Percentiles rank a stretch among this genome's conserved stretches.
Evolutionary conservation across 2,888 invertebrate species (phyloP).

Genomic region (Arctia plantaginis): DNA sequence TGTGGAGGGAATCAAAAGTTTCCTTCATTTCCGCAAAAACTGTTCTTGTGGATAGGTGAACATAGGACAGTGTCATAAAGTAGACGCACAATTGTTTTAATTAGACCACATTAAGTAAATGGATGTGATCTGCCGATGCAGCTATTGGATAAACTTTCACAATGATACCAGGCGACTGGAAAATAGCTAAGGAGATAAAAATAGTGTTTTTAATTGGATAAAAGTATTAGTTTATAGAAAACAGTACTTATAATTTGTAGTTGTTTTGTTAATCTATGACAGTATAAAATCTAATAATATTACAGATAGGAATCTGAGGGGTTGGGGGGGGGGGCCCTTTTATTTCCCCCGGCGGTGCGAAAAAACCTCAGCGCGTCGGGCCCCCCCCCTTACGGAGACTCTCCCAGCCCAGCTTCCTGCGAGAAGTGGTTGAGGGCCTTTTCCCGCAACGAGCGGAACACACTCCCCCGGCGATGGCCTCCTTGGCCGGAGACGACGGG

Average conservation of each 20-base stretch:
- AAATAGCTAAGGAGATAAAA: slow-evolving; percentile 10
- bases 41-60: slow-evolving; percentile 62
- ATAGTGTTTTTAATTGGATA: neutral
- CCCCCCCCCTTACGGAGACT: no score
- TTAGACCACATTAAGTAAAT: slow-evolving; percentile 79
- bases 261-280: neutral
- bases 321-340: no score
- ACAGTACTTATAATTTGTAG: neutral
- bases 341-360: no score
- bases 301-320: no score
- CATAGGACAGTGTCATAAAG: slow-evolving; percentile 74
- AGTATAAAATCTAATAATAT: no score
- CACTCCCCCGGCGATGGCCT: no score
- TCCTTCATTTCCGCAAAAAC: slow-evolving; percentile 59
- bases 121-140: slow-evolving; percentile 71
- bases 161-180: slow-evolving; percentile 40
- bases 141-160: slow-evolving; percentile 69
- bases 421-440: no score
- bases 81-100: slow-evolving; percentile 81
- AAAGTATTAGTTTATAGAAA: neutral
- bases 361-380: no score
- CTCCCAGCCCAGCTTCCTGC: no score
- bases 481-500: no score
- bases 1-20: slow-evolving; percentile 68
- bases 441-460: no score